These are phyloP conservation scores for Lithobates sylvaticus DNA, from an alignment of 2,797 vertebrate genomes.

Conservation along the genomic window DNA sequence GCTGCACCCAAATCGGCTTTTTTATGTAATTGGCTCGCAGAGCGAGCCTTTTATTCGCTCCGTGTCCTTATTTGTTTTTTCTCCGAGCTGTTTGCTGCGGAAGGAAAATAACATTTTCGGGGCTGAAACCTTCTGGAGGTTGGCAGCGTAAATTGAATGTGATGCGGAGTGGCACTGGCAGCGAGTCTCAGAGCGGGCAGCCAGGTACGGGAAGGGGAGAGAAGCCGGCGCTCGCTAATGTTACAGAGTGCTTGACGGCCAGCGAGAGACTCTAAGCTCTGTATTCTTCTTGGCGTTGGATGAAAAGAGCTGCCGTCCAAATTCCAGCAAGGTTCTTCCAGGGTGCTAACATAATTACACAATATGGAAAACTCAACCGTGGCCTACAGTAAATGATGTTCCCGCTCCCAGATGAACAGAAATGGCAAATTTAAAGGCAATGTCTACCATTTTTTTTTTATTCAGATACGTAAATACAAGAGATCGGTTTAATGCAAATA, in stretches of 20 bases:
- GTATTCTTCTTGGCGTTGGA: conserved; percentile 73
- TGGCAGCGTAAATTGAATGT: conserved; percentile 21
- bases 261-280: conserved; percentile 67
- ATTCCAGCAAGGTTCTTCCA: conserved; percentile 65
- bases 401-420: background rate
- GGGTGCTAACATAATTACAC: conserved; percentile 67
- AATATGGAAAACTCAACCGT: conserved; percentile 65
- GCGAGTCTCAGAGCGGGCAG: background rate
- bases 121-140: conserved; percentile 8
- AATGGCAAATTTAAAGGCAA: background rate
- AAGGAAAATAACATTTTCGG: conserved; percentile 47
- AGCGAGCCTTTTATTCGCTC: conserved; percentile 42
- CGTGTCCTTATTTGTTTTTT: conserved; percentile 53
- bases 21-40: conserved; percentile 50
- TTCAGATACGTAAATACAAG: no score
- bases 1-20: conserved; percentile 12
- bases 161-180: conserved; percentile 26
- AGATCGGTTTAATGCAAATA: no score
- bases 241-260: conserved; percentile 10
- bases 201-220: background rate
- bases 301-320: conserved; percentile 68
- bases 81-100: conserved; percentile 37
- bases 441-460: no score
- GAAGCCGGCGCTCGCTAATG: conserved; percentile 11
- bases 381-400: background rate